Evolutionary conservation across 1,140 invertebrate species (phyloP).

Genomic region (Vollenhovia emeryi): DNA sequence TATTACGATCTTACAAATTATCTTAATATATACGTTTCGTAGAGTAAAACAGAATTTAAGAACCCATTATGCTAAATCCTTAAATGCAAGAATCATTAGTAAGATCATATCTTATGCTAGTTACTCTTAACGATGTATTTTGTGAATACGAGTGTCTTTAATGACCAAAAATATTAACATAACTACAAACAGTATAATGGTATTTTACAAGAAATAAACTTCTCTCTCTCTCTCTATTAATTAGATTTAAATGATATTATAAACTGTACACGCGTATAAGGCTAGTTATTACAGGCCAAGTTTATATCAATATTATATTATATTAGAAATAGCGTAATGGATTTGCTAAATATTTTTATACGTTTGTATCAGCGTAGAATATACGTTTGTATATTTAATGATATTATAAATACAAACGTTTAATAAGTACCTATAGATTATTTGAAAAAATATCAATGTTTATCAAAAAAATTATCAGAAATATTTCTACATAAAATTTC

Average conservation of each 20-base stretch:
- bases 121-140: slow-evolving; percentile 21
- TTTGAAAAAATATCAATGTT: not conserved
- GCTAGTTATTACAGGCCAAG: not conserved
- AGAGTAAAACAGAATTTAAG: not conserved
- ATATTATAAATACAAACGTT: not conserved
- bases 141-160: slow-evolving; percentile 30
- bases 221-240: too few species aligned
- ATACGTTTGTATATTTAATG: not conserved
- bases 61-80: slow-evolving; percentile 53
- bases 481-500: not conserved
- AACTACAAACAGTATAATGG: not conserved
- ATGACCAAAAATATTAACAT: slow-evolving; percentile 31
- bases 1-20: slow-evolving; percentile 21
- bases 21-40: slow-evolving; percentile 7
- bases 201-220: not conserved
- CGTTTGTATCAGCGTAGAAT: not conserved
- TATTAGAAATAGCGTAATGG: not conserved
- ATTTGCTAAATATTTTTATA: not conserved
- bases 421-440: not conserved
- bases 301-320: not conserved
- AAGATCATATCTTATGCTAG: slow-evolving; percentile 44
- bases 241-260: not conserved
- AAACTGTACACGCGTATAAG: not conserved
- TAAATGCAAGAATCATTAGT: slow-evolving; percentile 52
- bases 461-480: not conserved